Percentiles rank a stretch among this genome's conserved stretches.
These are phyloP conservation scores for Drosophila oshimai DNA, from an alignment of 1,140 invertebrate species.

Conservation along the genomic window DNA sequence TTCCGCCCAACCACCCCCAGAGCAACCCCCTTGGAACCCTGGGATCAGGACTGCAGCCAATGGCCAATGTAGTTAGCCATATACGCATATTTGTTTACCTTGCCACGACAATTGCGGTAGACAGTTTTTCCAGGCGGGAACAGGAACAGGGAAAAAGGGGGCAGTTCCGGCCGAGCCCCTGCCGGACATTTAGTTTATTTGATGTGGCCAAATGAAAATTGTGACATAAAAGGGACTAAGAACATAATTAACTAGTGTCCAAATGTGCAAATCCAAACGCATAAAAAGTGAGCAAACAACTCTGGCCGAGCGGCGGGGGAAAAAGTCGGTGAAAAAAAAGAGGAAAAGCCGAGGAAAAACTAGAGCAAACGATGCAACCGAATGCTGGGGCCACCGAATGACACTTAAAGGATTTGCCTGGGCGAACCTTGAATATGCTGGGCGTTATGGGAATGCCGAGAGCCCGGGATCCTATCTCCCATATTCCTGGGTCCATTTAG, in stretches of 20 bases:
- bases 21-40: slow-evolving; percentile 12
- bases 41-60: slow-evolving; percentile 59
- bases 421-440: slow-evolving; percentile 53
- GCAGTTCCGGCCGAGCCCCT: slow-evolving; percentile 14
- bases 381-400: slow-evolving; percentile 53
- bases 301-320: not conserved
- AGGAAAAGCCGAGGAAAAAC: slow-evolving; percentile 8
- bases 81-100: slow-evolving; percentile 77
- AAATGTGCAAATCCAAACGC: slow-evolving; percentile 76
- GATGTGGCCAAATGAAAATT: slow-evolving; percentile 80
- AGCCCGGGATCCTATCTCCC: not conserved
- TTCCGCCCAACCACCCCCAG: slow-evolving; percentile 37
- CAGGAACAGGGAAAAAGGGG: not conserved
- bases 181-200: slow-evolving; percentile 75
- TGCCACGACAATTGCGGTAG: slow-evolving; percentile 76
- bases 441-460: slow-evolving; percentile 39
- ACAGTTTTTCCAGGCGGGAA: slow-evolving; percentile 38
- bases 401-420: slow-evolving; percentile 73
- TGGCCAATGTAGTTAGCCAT: slow-evolving; percentile 69
- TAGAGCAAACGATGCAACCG: slow-evolving; percentile 28
- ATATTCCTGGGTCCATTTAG: slow-evolving; percentile 1
- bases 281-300: slow-evolving; percentile 68
- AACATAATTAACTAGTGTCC: slow-evolving; percentile 80
- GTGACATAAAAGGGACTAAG: slow-evolving; percentile 81
- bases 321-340: slow-evolving; percentile 9